These are phyloP conservation scores for Alces alces DNA, from an alignment of 2,113 vertebrate genomes.

Conservation along the genomic window DNA sequence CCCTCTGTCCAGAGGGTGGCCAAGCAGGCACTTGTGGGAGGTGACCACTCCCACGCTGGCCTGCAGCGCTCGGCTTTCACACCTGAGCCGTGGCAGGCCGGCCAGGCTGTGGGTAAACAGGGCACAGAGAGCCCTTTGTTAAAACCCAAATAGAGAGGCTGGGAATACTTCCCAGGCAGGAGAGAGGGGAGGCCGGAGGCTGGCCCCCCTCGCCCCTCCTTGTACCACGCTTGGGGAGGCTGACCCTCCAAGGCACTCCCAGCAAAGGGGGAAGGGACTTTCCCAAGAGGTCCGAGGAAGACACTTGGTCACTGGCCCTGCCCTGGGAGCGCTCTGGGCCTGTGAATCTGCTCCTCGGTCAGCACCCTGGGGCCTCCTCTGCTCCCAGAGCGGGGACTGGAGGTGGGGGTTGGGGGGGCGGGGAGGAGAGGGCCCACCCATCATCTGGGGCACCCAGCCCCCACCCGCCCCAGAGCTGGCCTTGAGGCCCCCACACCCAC, in stretches of 20 bases:
- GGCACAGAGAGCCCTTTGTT: constrained; percentile 78
- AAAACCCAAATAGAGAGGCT: constrained; percentile 42
- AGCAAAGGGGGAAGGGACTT: not conserved
- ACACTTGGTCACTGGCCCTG: not conserved
- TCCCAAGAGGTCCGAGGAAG: constrained; percentile 26
- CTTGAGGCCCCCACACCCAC: not conserved
- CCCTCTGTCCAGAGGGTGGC: not conserved
- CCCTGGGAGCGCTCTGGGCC: not conserved
- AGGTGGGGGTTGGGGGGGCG: not conserved
- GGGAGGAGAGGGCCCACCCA: not conserved
- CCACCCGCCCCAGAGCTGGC: not conserved
- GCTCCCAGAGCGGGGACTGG: not conserved
- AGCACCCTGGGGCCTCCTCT: not conserved
- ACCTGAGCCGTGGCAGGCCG: constrained; percentile 56
- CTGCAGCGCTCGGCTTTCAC: not conserved
- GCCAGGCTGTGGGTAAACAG: not conserved
- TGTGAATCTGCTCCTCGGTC: not conserved
- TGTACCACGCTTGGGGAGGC: not conserved
- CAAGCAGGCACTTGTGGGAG: not conserved
- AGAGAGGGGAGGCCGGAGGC: not conserved
- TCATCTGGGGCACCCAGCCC: not conserved
- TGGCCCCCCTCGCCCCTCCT: constrained; percentile 44
- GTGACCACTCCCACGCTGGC: not conserved
- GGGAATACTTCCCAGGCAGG: constrained; percentile 52
- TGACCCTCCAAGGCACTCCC: constrained; percentile 21